Conservation (phyloP, 2,113 vertebrate species). For the Xiphophorus hellerii region DNA sequence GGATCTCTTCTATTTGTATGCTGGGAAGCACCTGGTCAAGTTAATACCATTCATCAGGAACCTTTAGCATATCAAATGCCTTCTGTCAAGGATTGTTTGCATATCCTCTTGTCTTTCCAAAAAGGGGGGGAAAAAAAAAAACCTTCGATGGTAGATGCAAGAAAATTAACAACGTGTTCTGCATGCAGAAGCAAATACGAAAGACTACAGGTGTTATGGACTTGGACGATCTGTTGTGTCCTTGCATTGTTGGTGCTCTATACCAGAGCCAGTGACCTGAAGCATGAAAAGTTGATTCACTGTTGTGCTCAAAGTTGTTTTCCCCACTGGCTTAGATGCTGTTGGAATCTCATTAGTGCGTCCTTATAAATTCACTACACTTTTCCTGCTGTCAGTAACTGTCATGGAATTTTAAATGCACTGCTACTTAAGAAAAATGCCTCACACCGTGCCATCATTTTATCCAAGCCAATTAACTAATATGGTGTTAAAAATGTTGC, state of each 20-base stretch:
- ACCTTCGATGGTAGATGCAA: slow-evolving; percentile 41
- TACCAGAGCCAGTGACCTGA: slow-evolving; percentile 24
- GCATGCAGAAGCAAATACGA: slow-evolving; percentile 31
- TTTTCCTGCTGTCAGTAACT: slow-evolving; percentile 42
- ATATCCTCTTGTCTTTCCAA: slow-evolving; percentile 67
- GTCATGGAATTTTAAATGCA: slow-evolving; percentile 13
- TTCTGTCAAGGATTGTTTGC: slow-evolving; percentile 71
- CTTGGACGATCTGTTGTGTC: slow-evolving; percentile 4
- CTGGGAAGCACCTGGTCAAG: slow-evolving; percentile 56
- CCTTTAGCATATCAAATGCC: slow-evolving; percentile 73
- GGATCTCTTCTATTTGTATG: slow-evolving; percentile 44
- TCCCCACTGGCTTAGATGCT: slow-evolving; percentile 6
- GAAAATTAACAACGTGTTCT: slow-evolving; percentile 25
- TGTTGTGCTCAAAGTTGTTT: slow-evolving; percentile 28
- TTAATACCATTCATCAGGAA: slow-evolving; percentile 69
- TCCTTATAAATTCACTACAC: slow-evolving; percentile 30
- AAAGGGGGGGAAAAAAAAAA: slow-evolving; percentile 6
- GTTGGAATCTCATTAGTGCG: slow-evolving; percentile 60
- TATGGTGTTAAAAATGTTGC: slow-evolving; percentile 12
- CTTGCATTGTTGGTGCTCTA: slow-evolving; percentile 7
- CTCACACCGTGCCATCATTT: slow-evolving; percentile 10
- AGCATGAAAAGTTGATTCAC: slow-evolving; percentile 18
- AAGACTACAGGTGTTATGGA: background rate
- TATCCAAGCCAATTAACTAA: slow-evolving; percentile 40
- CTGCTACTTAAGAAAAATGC: slow-evolving; percentile 18